These are phyloP conservation scores for Salvelinus fontinalis DNA, from an alignment of 2,113 vertebrate genomes.

Conservation along the genomic window DNA sequence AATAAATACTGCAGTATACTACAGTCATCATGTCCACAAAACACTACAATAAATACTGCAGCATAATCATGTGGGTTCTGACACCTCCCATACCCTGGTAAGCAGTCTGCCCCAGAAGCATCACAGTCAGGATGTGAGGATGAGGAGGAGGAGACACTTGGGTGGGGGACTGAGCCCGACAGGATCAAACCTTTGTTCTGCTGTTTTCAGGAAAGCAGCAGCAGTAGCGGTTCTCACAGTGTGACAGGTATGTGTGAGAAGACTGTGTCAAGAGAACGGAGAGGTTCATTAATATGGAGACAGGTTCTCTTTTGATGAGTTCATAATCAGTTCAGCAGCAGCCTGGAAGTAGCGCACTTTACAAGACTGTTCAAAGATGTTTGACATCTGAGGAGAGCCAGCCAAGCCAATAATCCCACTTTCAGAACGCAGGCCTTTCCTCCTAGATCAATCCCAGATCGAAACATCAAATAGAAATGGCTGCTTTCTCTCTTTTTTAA, in stretches of 20 bases:
- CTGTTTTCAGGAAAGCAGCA: conserved; percentile 74
- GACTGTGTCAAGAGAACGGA: conserved; percentile 60
- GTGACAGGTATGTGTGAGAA: conserved; percentile 75
- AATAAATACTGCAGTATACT: no score
- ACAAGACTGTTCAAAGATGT: conserved; percentile 99
- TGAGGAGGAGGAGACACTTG: conserved; percentile 27
- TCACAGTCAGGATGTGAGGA: conserved; percentile 17
- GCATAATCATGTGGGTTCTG: not conserved
- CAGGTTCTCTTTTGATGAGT: conserved; percentile 88
- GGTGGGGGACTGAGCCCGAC: conserved; percentile 29
- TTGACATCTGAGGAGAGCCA: conserved; percentile 97
- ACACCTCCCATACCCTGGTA: conserved; percentile 10
- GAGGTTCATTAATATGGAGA: conserved; percentile 86
- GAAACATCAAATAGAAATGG: conserved; percentile 97
- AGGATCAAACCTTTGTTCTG: conserved; percentile 67
- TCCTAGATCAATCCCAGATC: conserved; percentile 97
- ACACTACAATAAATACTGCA: no score
- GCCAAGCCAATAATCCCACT: conserved; percentile 99
- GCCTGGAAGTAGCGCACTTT: conserved; percentile 92
- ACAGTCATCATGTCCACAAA: no score
- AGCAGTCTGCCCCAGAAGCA: conserved; percentile 8
- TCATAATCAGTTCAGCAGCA: conserved; percentile 92
- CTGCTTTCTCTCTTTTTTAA: conserved; percentile 80
- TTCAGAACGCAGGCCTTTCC: conserved; percentile 95
- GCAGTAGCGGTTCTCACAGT: conserved; percentile 61